These are phyloP conservation scores for Atrichornis clamosus DNA, from an alignment of 2,113 vertebrate species.

Conservation along the genomic window DNA sequence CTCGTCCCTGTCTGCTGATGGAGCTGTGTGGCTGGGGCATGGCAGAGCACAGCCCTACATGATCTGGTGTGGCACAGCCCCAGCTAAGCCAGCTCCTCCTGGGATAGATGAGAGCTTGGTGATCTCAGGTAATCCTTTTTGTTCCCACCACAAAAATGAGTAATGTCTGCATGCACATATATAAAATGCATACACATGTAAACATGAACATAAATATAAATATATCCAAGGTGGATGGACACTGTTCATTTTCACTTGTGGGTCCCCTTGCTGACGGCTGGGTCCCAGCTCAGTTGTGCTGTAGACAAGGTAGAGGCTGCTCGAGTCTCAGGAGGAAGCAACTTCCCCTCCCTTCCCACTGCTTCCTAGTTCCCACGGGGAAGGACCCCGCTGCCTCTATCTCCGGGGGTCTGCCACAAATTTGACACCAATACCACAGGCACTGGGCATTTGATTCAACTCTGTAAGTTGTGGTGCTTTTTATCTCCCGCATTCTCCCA, in stretches of 20 bases:
- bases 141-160: neutral
- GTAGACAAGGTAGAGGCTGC: neutral
- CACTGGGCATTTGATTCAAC: neutral
- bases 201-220: neutral
- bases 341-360: neutral
- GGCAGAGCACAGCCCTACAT: rapidly evolving
- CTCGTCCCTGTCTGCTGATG: rapidly evolving
- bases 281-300: rapidly evolving
- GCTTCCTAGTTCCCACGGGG: neutral
- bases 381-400: rapidly evolving
- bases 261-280: neutral
- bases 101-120: neutral
- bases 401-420: neutral
- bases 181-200: neutral
- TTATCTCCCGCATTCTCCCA: neutral
- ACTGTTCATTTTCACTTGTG: rapidly evolving
- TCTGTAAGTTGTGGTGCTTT: neutral
- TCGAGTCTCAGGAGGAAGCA: neutral
- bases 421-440: neutral
- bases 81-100: neutral
- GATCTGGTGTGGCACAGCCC: neutral
- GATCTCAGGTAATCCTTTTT: neutral
- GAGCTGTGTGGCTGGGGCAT: neutral
- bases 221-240: neutral
- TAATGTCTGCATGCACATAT: neutral